A percentile compares a stretch with the other conserved stretches of the same genome.
phyloP scores from a whole-genome alignment of 2,113 vertebrate species.

The Sylvia atricapilla region DNA sequence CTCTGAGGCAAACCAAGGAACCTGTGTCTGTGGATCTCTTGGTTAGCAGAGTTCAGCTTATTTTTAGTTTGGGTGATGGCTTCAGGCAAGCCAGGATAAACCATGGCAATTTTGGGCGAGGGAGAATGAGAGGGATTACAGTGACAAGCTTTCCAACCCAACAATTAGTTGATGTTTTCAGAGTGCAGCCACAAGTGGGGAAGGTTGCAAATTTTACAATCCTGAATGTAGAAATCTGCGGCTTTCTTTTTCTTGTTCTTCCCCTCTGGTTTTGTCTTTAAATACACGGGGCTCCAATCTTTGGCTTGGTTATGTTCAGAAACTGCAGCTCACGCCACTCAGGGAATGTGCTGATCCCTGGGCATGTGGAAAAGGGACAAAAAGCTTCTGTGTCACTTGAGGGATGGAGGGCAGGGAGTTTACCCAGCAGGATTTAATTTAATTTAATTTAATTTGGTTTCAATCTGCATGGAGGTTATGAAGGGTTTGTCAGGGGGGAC shows the following conservation, averaged over 20 bases:
- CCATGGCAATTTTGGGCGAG: slow-evolving; percentile 6
- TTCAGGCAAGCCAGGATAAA: slow-evolving; percentile 34
- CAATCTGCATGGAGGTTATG: not conserved
- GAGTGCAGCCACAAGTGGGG: not conserved
- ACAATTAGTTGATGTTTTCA: slow-evolving; percentile 54
- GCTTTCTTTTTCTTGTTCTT: slow-evolving; percentile 56
- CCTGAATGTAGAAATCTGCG: slow-evolving; percentile 45
- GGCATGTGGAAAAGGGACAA: not conserved
- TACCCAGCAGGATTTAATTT: not conserved
- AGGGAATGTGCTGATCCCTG: slow-evolving; percentile 29
- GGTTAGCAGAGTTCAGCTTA: slow-evolving; percentile 15
- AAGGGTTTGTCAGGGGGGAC: not conserved
- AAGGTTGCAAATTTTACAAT: slow-evolving; percentile 24
- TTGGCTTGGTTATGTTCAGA: not conserved
- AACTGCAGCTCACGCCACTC: not conserved
- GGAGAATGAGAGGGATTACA: slow-evolving; percentile 39
- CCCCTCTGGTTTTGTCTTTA: slow-evolving; percentile 26
- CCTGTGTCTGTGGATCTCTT: slow-evolving; percentile 48
- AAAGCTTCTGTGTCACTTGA: not conserved
- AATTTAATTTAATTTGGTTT: not conserved
- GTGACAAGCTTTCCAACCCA: slow-evolving; percentile 49
- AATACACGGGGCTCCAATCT: not conserved
- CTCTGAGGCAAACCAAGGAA: slow-evolving; percentile 41
- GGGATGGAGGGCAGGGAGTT: not conserved
- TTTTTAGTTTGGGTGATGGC: slow-evolving; percentile 42